Evolutionary conservation across 1,140 invertebrate species (phyloP), one percentile per base, ranked within the genome.

Genomic region (Heterodera carotae): DNA sequence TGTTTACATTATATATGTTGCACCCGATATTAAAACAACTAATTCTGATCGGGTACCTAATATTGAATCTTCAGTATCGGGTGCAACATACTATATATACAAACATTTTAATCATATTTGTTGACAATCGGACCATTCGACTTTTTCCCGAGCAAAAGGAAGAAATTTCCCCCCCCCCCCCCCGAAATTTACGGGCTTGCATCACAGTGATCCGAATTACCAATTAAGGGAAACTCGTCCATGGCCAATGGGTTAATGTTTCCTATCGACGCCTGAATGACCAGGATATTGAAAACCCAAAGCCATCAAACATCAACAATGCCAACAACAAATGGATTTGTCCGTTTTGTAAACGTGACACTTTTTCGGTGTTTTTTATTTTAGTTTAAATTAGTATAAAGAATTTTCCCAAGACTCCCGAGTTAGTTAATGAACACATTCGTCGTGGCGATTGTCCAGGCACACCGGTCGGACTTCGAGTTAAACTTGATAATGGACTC

Each of bases 381-480:
- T 34, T 27, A 6, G 34, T 34, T 34, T 25, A 2, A 29, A 22
- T 18, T 95, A 98, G 87, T 89, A 98, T 1, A 94, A 93, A 53
- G 95, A 98, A 89, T 94, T 91, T 22, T 4, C 48, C 1, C 12
- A 18, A 56, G 31, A 76, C 4, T 10, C 59, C 31, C 15, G 22
- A 36, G 18, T 36, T 53, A 27, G 69, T 78, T 3, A 25, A 62
- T 69, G 68, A 29, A 62, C 96, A 98, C 89, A 98, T 98, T 90
- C 96, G 98, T 89, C 93, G 94, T 59, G 93, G 93, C 43, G 92
- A 93, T 29, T 99, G 97, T 90, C 95, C 94, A 0, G 97, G 97
- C 0, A 93, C 95, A 89, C 94, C 96, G 1, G 93, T 93, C 0
- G 97, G 97, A 1, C 92, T 99, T 0, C 91, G 93, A 75, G 90